Evolutionary conservation across 2,797 vertebrate species (phyloP).

Genomic region (Centroberyx gerrardi): DNA sequence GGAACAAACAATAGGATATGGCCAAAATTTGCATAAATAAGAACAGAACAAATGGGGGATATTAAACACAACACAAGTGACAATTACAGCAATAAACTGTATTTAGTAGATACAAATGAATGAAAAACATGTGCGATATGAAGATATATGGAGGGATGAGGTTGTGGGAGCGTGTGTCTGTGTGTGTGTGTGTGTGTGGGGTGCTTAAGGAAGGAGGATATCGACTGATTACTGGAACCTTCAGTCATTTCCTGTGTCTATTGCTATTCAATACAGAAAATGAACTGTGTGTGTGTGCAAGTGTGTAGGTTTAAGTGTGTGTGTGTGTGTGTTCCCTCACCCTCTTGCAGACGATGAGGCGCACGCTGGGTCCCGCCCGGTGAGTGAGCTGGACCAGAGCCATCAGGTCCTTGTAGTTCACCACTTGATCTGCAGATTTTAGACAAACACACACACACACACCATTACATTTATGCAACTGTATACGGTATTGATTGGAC

Average conservation of each 20-base stretch:
- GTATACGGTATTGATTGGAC: neutral
- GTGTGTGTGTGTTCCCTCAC: slow-evolving; percentile 79
- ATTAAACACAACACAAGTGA: no score
- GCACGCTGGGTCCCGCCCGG: slow-evolving; percentile 87
- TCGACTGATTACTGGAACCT: slow-evolving; percentile 10
- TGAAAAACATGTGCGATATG: no score
- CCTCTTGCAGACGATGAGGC: slow-evolving; percentile 94
- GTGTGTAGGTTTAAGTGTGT: slow-evolving; percentile 7
- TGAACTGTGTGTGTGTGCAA: neutral
- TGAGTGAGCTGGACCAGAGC: slow-evolving; percentile 93
- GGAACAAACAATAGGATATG: no score
- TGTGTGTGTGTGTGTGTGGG: no score
- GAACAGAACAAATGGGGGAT: no score
- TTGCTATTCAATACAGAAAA: neutral
- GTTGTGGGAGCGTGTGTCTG: no score
- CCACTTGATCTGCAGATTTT: slow-evolving; percentile 86
- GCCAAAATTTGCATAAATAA: no score
- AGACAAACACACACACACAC: slow-evolving; percentile 16
- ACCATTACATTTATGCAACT: neutral
- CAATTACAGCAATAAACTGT: no score
- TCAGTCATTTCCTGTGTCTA: slow-evolving; percentile 15
- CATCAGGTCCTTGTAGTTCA: slow-evolving; percentile 96
- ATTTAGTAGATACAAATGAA: no score
- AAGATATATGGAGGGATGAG: no score
- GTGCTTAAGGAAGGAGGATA: no score